Percentiles rank a stretch among this genome's conserved stretches.
phyloP scores from a whole-genome alignment of 2,888 invertebrate species.

The Megalurothrips usitatus region DNA sequence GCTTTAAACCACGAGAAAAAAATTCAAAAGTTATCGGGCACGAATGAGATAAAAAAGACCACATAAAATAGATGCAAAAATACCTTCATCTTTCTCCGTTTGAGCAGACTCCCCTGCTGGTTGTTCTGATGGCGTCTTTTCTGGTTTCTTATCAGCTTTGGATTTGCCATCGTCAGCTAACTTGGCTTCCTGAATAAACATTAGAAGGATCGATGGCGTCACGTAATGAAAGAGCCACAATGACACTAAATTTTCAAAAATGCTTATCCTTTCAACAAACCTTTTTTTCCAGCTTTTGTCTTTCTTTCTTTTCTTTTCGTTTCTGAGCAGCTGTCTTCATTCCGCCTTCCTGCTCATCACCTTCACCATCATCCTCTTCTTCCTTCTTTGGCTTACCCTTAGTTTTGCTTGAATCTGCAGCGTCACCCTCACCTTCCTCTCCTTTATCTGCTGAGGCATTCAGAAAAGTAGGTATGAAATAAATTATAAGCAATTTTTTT shows the following conservation, averaged over 20 bases:
- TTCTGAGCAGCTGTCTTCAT: constrained; percentile 81
- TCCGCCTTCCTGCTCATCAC: constrained; percentile 55
- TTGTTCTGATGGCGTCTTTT: background rate
- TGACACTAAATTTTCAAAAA: background rate
- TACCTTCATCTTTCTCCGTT: background rate
- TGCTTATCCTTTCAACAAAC: constrained; percentile 48
- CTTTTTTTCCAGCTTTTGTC: constrained; percentile 68
- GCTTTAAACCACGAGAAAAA: background rate
- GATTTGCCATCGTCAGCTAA: constrained; percentile 46
- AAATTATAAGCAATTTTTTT: background rate
- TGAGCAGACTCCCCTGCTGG: constrained; percentile 37
- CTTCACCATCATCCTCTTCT: constrained; percentile 54
- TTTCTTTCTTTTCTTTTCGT: constrained; percentile 83
- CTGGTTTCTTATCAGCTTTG: constrained; percentile 37
- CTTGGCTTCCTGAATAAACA: constrained; percentile 37
- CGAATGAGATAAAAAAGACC: background rate
- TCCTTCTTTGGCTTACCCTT: constrained; percentile 48
- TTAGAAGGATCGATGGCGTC: background rate
- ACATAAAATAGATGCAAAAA: background rate
- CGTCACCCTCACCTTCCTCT: constrained; percentile 14
- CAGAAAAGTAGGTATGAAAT: too few relatives aligned
- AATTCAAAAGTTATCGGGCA: background rate
- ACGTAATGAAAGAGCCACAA: too few relatives aligned
- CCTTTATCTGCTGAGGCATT: too few relatives aligned
- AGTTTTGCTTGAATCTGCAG: constrained; percentile 33